Evolutionary conservation across 1,140 invertebrate genomes (phyloP), one percentile per base, ranked within the genome.

Genomic region (Chymomyza costata): DNA sequence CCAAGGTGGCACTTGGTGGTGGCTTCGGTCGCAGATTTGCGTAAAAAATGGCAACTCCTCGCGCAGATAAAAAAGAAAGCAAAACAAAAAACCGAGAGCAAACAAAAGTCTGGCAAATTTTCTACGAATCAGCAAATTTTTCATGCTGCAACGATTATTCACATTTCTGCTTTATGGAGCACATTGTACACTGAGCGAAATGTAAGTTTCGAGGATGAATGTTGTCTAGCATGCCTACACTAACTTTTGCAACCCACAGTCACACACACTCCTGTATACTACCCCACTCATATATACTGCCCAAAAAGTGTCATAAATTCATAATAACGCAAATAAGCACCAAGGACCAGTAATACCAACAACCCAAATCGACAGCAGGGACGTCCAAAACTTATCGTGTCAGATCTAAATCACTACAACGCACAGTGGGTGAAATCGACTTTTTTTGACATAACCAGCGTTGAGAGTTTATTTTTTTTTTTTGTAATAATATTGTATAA

Each of bases 271-370:
- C 18, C 17, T 10, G 25, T 14, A 30, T 30, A 35, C 28, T 37
- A 56, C 46, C 39, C 55, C 16, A 8, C 18, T 18, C 71, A 58
- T 69, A 71, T 61, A 62, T 66, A 35, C 45, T 39, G 51, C 25
- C 34, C 65, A 78, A n/a, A n/a, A n/a, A 78, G 73, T 78, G 73
- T 78, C 73, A 78, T 78, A 78, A 78, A 78, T 78, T 78, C 73
- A 78, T 78, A 78, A 78, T 80, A 78, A 78, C 73, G 73, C 73
- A 78, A 78, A 78, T 78, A 78, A 78, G 73, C 73, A 71, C 59
- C 73, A 55, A 62, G 52, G 55, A 37, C 46, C 21, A 18, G 37
- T 14, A 28, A 40, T 16, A 31, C 39, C 55, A 37, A 46, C 34
- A 39, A 52, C 38, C 69, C 68, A 74, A 74, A 74, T 74, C 70